Conservation (phyloP, 1,140 invertebrate species). For the Rhagoletis zephyria region DNA sequence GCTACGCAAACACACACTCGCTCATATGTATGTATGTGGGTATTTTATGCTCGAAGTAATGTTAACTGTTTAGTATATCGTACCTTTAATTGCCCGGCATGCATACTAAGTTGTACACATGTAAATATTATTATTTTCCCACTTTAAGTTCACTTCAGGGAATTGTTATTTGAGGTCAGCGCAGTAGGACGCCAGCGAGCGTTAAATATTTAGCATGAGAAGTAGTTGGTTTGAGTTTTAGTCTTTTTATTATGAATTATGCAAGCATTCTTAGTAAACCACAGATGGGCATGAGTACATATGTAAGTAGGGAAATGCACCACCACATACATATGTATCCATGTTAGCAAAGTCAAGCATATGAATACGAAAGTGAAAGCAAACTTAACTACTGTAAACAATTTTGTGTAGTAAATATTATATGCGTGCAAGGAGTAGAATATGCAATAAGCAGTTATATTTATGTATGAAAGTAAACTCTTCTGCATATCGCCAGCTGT, state of each 20-base stretch:
- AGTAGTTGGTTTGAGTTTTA: not conserved
- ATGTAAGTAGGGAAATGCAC: not conserved
- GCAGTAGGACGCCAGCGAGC: not conserved
- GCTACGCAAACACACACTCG: too few relatives aligned
- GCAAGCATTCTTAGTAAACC: not conserved
- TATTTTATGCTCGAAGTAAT: too few relatives aligned
- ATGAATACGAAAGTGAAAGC: not conserved
- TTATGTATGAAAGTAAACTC: too few relatives aligned
- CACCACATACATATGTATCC: not conserved
- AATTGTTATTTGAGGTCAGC: not conserved
- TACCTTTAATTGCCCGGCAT: too few relatives aligned
- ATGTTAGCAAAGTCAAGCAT: not conserved
- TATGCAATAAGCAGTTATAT: slow-evolving; percentile 34
- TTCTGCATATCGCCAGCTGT: too few relatives aligned
- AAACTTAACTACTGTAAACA: not conserved
- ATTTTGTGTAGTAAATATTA: slow-evolving; percentile 11
- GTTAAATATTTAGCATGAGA: slow-evolving; percentile 16
- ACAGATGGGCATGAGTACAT: not conserved
- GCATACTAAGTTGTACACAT: too few relatives aligned
- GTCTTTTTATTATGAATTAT: not conserved
- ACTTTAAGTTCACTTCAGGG: slow-evolving; percentile 33
- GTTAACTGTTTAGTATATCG: too few relatives aligned
- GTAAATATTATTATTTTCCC: not conserved
- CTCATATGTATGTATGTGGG: too few relatives aligned
- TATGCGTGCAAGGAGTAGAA: not conserved